A percentile compares a stretch with the other conserved stretches of the same genome.
Conservation (phyloP, 2,888 invertebrate species). For the Acanthosepion lycidas region DNA sequence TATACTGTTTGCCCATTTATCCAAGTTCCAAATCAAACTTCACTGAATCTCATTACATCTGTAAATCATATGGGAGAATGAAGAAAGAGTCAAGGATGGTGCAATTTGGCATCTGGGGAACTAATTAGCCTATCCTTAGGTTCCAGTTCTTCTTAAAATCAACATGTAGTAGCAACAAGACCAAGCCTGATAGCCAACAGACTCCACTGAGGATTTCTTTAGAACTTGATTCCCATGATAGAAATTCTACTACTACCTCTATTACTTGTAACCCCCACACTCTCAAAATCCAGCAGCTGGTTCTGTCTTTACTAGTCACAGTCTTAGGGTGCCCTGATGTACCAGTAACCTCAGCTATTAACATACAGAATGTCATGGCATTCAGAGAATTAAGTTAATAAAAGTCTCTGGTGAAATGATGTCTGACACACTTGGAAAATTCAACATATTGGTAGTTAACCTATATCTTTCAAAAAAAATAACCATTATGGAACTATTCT, state of each 20-base stretch:
- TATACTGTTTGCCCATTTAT: too few relatives aligned
- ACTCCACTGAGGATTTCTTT: background rate
- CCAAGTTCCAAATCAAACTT: too few relatives aligned
- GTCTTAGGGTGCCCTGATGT: background rate
- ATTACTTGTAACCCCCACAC: background rate
- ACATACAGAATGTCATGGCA: background rate
- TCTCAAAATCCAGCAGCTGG: background rate
- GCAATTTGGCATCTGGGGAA: too few relatives aligned
- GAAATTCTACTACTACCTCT: background rate
- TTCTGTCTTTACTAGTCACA: background rate
- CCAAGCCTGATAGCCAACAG: background rate
- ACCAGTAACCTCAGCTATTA: constrained; percentile 4
- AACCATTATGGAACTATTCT: background rate
- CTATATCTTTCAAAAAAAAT: background rate
- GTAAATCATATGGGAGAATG: too few relatives aligned
- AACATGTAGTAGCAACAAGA: too few relatives aligned
- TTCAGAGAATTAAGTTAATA: constrained; percentile 20
- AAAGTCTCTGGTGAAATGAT: background rate
- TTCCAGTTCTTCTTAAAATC: too few relatives aligned
- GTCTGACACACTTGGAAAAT: background rate
- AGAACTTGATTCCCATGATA: background rate
- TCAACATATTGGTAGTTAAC: background rate
- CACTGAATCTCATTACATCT: too few relatives aligned
- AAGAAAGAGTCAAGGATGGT: too few relatives aligned
- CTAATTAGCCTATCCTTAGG: too few relatives aligned